Conservation (phyloP, 1,140 invertebrate genomes). For the Aphaenogaster floridana region DNA sequence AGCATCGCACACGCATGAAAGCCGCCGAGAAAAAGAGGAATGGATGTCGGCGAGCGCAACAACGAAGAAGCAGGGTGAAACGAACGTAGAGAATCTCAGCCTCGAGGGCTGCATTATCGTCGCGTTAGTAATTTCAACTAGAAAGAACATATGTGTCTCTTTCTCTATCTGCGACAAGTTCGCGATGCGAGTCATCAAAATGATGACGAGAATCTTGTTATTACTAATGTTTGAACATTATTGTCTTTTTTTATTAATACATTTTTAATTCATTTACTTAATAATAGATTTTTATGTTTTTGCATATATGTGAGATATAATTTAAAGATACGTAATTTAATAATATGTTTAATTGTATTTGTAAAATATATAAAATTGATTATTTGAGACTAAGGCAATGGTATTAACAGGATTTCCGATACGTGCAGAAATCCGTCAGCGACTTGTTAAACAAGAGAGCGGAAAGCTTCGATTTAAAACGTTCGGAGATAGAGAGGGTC, state of each 20-base stretch:
- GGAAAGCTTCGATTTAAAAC: conserved; percentile 63
- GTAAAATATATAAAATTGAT: neutral
- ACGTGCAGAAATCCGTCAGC: conserved; percentile 17
- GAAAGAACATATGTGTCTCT: conserved; percentile 47
- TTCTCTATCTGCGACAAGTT: conserved; percentile 58
- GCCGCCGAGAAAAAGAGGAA: conserved; percentile 43
- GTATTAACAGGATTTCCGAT: conserved; percentile 26
- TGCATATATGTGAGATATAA: neutral
- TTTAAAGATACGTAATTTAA: neutral
- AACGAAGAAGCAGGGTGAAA: conserved; percentile 64
- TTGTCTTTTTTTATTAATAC: neutral
- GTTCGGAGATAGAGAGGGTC: conserved; percentile 21
- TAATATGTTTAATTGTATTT: neutral
- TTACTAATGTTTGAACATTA: conserved; percentile 1
- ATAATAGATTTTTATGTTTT: conserved; percentile 1
- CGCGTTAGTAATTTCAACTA: conserved; percentile 79
- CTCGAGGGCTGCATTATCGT: conserved; percentile 78
- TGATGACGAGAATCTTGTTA: conserved; percentile 68
- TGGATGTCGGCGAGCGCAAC: conserved; percentile 56
- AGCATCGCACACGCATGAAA: conserved; percentile 28
- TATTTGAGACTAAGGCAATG: neutral
- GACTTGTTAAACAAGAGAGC: conserved; percentile 41
- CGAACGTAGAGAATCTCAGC: conserved; percentile 62
- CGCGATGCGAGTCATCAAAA: conserved; percentile 51
- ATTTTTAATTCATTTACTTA: neutral